Conservation (phyloP, 2,888 invertebrate genomes). For the Cantharis flavilabris region DNA sequence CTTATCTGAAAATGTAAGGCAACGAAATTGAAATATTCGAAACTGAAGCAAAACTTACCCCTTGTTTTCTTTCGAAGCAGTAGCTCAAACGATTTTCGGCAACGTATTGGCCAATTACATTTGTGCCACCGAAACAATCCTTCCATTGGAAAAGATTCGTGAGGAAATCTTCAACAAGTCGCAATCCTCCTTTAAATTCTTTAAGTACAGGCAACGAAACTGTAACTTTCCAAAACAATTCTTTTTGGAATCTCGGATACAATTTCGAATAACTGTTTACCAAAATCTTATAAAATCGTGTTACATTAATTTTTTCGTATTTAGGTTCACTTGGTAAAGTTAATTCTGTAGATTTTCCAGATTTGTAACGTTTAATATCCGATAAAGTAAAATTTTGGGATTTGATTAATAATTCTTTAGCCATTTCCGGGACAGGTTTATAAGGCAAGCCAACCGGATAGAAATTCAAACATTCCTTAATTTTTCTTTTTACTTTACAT, state of each 20-base stretch:
- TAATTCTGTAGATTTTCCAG: conserved; percentile 49
- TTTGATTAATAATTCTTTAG: conserved; percentile 54
- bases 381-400: conserved; percentile 56
- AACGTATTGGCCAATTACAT: conserved; percentile 45
- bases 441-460: conserved; percentile 62
- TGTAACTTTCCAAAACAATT: conserved; percentile 66
- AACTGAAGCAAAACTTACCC: conserved; percentile 12
- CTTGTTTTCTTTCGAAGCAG: conserved; percentile 47
- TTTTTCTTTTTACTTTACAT: conserved; percentile 52
- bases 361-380: conserved; percentile 58
- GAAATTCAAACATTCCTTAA: conserved; percentile 59
- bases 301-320: conserved; percentile 42
- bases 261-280: conserved; percentile 39
- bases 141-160: conserved; percentile 42
- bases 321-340: conserved; percentile 26
- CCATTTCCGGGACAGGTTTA: conserved; percentile 52
- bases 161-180: conserved; percentile 30
- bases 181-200: conserved; percentile 52
- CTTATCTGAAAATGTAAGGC: conserved; percentile 19
- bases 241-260: conserved; percentile 39
- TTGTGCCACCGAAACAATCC: conserved; percentile 44
- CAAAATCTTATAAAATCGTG: conserved; percentile 40
- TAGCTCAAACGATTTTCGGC: conserved; percentile 39
- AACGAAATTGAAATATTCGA: not conserved
- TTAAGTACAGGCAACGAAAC: conserved; percentile 61